Base-by-base conservation (phyloP, 2,113 vertebrate genomes). In the Clarias gariepinus region DNA sequence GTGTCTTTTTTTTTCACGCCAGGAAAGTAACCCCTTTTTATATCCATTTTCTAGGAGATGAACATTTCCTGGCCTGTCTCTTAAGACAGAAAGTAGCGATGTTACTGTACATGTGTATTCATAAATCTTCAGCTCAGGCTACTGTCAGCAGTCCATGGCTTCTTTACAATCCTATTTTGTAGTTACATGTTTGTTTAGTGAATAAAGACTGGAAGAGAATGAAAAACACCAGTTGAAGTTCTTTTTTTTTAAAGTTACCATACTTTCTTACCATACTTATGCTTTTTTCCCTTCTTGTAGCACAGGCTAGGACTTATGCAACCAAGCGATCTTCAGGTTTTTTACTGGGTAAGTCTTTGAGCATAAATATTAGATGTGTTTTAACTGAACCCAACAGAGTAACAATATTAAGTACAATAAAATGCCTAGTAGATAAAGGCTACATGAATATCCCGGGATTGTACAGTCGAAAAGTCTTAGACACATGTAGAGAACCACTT, bases 1-100 rank as follows among this genome's bases (percentile, higher is more conserved):
- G 30, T 47, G 71, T 52, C 10, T 77, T 53, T 76, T 53, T 76
- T 77, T 30, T 81, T 66, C 73, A n/a, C 30, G 6, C 63, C 41
- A 28, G 57, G 16, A 61, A 78, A 78, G 83, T 73, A 79, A 76
- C 79, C 87, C 68, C 61, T 87, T 80, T 86, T 55, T 60, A 82
- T 30, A 58, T 69, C 53, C 12, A 8, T 83, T 30, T 30, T 1
- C 23, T 83, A 71, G 15, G 57, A 81, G 85, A 80, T 87, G 53
- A 87, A 83, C 53, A 71, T 78, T 36, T 76, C 81, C 71, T 71
- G 78, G 30, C 74, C 69, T 82, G 68, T 74, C 64, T 78, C 33
- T 18, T 76, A 74, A 73, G 60, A 83, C 64, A 80, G 41, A 41
- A 66, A 66, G 57, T 36, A 36, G 33, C 33, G 47, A 12, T 25